Evolutionary conservation across 2,888 invertebrate species (phyloP), one percentile per base, ranked within the genome.

Genomic region (Conchocele bisecta): DNA sequence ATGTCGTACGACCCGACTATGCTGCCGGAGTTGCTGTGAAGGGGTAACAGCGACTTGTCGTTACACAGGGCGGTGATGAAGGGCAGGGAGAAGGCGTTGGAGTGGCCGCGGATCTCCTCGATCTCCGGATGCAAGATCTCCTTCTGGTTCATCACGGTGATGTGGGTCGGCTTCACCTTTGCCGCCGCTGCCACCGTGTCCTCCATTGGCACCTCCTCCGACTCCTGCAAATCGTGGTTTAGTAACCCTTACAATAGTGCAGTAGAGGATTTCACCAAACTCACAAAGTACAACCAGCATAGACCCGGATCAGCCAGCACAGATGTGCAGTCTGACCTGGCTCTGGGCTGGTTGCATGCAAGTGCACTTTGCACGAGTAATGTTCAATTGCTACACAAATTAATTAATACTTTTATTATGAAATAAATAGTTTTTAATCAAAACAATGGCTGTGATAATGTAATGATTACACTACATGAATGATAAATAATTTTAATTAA

Each of bases 11-110:
- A 82, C 41, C 82, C 79, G 13, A 68, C 69, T 3, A 81, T 74
- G 53, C 83, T 78, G 24, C 79, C 79, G 11, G 79, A 70, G 29
- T 74, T 75, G 63, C 81, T 83, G 59, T 81, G 77, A 29, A 80
- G 67, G 17, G 81, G 78, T 75, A 89, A 93, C 86, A 98, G 93
- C 69, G 96, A 96, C 67, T 96, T 94, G 91, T 98, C 98, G 90
- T 97, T 98, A 93, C 97, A 98, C 83, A 98, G 93, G 15, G 97
- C 98, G 69, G 97, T 96, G 89, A 98, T 97, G 72, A 98, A 93
- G 22, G 98, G 98, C 91, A 98, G 93, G 29, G 85, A 84, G 59
- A 83, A 83, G 50, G 86, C 86, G 51, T 86, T 79, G 5, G 84
- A 79, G 75, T 86, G 82, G 15, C 83, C 85, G 15, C 85, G 74